These are phyloP conservation scores for Hycleus phaleratus DNA, from an alignment of 1,140 invertebrate species.

Conservation along the genomic window DNA sequence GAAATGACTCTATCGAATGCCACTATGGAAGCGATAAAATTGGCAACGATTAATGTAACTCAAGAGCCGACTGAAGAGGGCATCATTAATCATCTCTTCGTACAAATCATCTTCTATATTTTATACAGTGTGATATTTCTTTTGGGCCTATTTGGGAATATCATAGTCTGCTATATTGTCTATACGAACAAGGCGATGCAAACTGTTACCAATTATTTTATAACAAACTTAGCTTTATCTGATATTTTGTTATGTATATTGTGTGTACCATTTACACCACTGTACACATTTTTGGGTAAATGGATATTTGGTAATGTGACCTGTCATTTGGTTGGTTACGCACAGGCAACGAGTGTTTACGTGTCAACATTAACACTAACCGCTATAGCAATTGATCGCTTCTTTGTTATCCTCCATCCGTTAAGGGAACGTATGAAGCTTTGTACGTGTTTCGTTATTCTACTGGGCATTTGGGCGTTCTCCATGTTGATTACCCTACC, in stretches of 20 bases:
- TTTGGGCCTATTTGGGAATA: conserved; percentile 83
- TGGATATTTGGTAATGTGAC: conserved; percentile 84
- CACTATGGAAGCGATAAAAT: conserved; percentile 5
- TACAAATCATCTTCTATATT: conserved; percentile 73
- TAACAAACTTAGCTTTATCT: conserved; percentile 88
- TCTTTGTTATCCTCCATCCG: conserved; percentile 92
- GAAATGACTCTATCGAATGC: conserved; percentile 3
- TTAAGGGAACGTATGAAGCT: conserved; percentile 87
- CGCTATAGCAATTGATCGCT: conserved; percentile 93
- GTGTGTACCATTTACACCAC: conserved; percentile 85
- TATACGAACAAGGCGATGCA: conserved; percentile 87
- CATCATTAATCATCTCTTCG: conserved; percentile 52
- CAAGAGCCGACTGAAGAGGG: conserved; percentile 5
- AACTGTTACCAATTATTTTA: conserved; percentile 95
- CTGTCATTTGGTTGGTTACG: conserved; percentile 85
- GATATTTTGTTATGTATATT: conserved; percentile 87
- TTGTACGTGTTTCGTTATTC: conserved; percentile 68
- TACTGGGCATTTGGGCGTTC: conserved; percentile 82
- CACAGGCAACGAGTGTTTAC: conserved; percentile 86
- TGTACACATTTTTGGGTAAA: conserved; percentile 78
- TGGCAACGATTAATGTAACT: conserved; percentile 1
- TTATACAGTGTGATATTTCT: conserved; percentile 79
- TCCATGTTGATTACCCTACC: conserved; percentile 80
- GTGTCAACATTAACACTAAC: conserved; percentile 91
- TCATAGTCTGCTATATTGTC: conserved; percentile 85